phyloP scores from a whole-genome alignment of 1,140 invertebrate genomes.

The Drosophila neocordata region DNA sequence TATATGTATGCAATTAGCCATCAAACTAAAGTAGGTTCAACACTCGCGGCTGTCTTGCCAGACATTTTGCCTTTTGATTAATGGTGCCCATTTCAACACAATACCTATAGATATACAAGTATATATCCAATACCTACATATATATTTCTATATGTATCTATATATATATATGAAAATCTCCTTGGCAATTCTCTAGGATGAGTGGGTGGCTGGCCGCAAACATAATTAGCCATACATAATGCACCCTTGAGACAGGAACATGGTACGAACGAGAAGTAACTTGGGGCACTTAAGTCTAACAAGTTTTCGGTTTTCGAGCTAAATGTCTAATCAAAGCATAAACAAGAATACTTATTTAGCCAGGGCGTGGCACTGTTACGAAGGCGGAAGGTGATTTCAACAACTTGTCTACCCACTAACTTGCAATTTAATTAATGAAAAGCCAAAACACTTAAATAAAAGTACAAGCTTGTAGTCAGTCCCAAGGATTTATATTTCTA shows the following conservation, averaged over 20 bases:
- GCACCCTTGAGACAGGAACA: conserved; percentile 69
- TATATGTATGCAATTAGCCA: conserved; percentile 67
- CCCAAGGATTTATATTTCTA: neutral
- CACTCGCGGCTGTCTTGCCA: conserved; percentile 68
- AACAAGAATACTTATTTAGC: conserved; percentile 20
- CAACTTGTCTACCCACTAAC: conserved; percentile 20
- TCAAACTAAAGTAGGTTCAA: conserved; percentile 33
- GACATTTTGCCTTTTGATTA: conserved; percentile 62
- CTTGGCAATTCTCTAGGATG: conserved; percentile 22
- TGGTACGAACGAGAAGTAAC: conserved; percentile 35
- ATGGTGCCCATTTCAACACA: conserved; percentile 37
- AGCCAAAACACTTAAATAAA: conserved; percentile 60
- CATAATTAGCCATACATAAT: conserved; percentile 55
- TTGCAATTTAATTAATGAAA: conserved; percentile 74
- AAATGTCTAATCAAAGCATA: conserved; percentile 70
- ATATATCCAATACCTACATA: neutral
- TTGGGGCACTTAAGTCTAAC: conserved; percentile 60
- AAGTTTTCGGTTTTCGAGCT: conserved; percentile 54
- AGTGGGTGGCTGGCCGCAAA: conserved; percentile 11
- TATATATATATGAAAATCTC: conserved; percentile 8
- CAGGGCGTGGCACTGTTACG: neutral
- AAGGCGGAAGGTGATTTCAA: conserved; percentile 10
- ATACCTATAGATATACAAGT: conserved; percentile 1
- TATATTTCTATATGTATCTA: neutral
- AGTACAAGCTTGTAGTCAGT: neutral